Evolutionary conservation across 2,113 vertebrate species (phyloP).

Genomic region (Ictalurus furcatus): DNA sequence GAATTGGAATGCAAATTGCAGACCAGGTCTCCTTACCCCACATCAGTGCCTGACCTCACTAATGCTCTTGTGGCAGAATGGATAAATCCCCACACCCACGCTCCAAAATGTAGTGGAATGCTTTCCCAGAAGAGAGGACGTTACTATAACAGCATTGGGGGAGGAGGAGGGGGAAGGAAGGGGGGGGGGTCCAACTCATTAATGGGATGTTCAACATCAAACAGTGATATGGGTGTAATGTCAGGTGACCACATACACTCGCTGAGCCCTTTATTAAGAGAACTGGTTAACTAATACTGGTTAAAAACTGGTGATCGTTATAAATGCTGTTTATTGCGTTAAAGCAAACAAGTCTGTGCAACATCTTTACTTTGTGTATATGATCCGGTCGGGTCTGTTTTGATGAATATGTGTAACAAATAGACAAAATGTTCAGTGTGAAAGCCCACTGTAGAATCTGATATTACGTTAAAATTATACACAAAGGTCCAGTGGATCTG

Average conservation of each 20-base stretch:
- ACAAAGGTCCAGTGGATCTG: constrained; percentile 59
- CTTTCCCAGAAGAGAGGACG: not conserved
- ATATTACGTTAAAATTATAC: constrained; percentile 55
- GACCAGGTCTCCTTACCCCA: not conserved
- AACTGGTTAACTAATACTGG: no score
- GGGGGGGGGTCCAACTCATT: not conserved
- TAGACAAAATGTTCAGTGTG: constrained; percentile 50
- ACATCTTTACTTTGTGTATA: constrained; percentile 52
- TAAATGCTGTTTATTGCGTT: constrained; percentile 18
- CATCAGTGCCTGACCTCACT: not conserved
- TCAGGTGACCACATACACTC: not conserved
- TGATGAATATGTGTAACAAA: constrained; percentile 41
- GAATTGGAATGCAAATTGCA: not conserved
- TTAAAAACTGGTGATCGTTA: not conserved
- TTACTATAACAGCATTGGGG: not conserved
- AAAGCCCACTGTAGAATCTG: constrained; percentile 58
- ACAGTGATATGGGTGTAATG: not conserved
- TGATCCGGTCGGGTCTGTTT: constrained; percentile 38
- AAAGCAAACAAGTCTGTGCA: constrained; percentile 45
- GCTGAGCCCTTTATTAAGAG: not conserved
- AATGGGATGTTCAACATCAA: not conserved
- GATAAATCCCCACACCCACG: not conserved
- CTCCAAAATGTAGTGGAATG: not conserved
- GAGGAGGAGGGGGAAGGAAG: no score
- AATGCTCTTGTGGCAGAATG: not conserved